Evolutionary conservation across 2,888 invertebrate genomes (phyloP).

Genomic region (Torymus texanus): DNA sequence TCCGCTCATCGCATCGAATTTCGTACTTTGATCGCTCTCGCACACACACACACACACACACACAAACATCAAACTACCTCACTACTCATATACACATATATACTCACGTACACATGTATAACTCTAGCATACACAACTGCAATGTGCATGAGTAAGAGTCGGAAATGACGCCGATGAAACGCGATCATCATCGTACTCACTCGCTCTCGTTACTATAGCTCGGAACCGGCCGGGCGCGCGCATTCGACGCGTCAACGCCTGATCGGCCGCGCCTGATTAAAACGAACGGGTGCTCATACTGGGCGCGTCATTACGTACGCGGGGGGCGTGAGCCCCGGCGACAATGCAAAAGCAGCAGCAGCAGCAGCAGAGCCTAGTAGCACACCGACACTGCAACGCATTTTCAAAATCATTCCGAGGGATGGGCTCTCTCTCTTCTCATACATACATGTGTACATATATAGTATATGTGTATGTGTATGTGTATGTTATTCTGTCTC

Average conservation of each 20-base stretch:
- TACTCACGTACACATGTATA: no score
- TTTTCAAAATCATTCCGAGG: slow-evolving; percentile 46
- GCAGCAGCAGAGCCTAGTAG: no score
- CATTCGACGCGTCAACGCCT: background rate
- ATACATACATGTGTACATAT: no score
- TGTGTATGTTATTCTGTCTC: background rate
- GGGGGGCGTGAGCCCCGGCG: background rate
- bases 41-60: no score
- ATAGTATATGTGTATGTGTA: no score
- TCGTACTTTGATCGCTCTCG: no score
- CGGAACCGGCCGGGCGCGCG: slow-evolving; percentile 8
- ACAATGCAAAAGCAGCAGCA: slow-evolving; percentile 30
- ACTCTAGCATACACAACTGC: no score
- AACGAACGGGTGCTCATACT: background rate
- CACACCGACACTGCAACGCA: background rate
- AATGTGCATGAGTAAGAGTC: background rate
- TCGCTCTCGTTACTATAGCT: no score
- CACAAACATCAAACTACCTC: no score
- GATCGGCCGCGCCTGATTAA: slow-evolving; percentile 22
- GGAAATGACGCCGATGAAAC: slow-evolving; percentile 40
- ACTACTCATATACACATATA: no score
- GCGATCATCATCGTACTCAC: slow-evolving; percentile 23
- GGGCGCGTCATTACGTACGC: slow-evolving; percentile 24
- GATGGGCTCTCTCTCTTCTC: background rate
- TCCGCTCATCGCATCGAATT: no score